Conservation (phyloP, 53 echinoderm and acorn worm genomes). For the Zoroaster sp. region DNA sequence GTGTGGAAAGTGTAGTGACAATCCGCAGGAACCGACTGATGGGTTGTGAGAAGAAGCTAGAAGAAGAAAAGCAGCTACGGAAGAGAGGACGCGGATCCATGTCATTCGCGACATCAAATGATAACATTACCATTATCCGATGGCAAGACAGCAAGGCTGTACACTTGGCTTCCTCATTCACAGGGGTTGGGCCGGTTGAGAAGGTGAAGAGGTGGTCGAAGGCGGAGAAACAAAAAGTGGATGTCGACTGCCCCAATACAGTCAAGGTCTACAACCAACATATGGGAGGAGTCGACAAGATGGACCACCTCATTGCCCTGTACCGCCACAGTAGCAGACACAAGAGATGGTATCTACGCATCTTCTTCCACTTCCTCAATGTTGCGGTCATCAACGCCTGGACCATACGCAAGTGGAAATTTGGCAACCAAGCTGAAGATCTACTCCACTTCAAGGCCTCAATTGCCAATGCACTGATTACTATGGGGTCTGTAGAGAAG, state of each 20-base stretch:
- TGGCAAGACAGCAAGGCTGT: constrained; percentile 41
- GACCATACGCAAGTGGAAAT: not conserved
- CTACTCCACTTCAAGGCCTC: constrained; percentile 15
- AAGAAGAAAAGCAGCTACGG: not conserved
- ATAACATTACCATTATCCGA: not conserved
- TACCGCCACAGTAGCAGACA: not conserved
- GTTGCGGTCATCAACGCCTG: constrained; percentile 22
- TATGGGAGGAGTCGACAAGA: constrained; percentile 45
- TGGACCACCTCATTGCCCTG: not conserved
- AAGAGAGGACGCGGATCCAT: constrained; percentile 12
- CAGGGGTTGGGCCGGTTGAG: not conserved
- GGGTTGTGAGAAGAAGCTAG: constrained; percentile 5
- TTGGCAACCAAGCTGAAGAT: not conserved
- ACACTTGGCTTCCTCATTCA: constrained; percentile 12
- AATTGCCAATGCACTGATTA: constrained; percentile 12
- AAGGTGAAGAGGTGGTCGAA: not conserved
- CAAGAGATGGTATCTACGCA: not conserved
- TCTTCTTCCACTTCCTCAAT: constrained; percentile 29
- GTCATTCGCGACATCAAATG: constrained; percentile 12
- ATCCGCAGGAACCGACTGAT: constrained; percentile 2
- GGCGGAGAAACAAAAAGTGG: not conserved
- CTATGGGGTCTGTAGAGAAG: not conserved
- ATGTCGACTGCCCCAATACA: constrained; percentile 11
- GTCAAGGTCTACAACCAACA: constrained; percentile 25
- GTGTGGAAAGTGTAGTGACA: not conserved